Conservation (phyloP, 2,113 vertebrate species). For the Melanostigma gelatinosum region DNA sequence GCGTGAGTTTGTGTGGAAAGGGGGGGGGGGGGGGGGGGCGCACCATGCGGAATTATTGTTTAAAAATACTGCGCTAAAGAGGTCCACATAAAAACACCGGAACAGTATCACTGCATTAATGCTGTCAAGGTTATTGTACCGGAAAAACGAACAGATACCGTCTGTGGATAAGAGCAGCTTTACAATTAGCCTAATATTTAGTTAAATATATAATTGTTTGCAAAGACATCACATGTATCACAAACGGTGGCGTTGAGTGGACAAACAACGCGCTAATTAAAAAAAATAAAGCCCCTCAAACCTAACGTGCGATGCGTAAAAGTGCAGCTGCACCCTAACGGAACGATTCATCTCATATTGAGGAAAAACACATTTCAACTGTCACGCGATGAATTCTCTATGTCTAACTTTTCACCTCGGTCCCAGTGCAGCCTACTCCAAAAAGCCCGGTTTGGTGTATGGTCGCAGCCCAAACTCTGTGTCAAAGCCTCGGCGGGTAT, state of each 20-base stretch:
- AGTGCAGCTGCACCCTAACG: conserved; percentile 27
- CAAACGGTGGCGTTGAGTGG: not conserved
- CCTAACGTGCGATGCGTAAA: conserved; percentile 46
- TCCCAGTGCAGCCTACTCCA: conserved; percentile 51
- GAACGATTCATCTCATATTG: conserved; percentile 5
- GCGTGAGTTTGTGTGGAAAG: conserved; percentile 4
- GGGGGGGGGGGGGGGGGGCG: not conserved
- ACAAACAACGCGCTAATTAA: not conserved
- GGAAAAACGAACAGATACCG: not conserved
- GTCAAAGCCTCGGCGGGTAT: conserved; percentile 51
- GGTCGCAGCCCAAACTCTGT: conserved; percentile 59
- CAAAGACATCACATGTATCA: not conserved
- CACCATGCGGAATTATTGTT: conserved; percentile 17
- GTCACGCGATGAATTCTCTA: conserved; percentile 8
- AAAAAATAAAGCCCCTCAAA: not conserved
- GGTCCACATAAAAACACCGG: not conserved
- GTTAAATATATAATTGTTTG: not conserved
- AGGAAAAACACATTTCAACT: conserved; percentile 4
- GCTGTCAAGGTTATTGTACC: not conserved
- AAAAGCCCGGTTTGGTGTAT: conserved; percentile 38
- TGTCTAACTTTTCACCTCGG: conserved; percentile 60
- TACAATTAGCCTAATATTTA: not conserved
- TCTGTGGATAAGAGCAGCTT: not conserved
- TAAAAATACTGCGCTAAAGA: conserved; percentile 30
- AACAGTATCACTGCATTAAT: not conserved